Base-by-base conservation (phyloP, 2,888 invertebrate species). In the Diadegma fenestrale region DNA sequence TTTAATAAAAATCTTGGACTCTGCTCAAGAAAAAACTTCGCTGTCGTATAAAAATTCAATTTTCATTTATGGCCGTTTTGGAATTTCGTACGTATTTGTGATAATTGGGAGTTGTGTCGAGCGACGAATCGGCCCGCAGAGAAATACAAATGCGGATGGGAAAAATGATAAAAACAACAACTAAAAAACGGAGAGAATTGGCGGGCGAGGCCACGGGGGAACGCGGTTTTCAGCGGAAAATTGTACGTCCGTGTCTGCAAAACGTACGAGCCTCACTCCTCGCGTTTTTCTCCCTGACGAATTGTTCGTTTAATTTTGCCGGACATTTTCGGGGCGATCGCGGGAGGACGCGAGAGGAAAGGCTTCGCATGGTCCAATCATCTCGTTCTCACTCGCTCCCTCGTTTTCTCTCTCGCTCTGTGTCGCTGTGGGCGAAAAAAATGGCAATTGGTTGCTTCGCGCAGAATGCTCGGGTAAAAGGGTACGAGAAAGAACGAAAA, bases 271-370 rank as follows among this genome's bases (percentile, higher is more conserved):
- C 33, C 71, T 79, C 69, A 43, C 69, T 45, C 61, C 66, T 48
- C 64, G 82, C 88, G 88, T 88, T 88, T 87, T 88, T 89, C 84
- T 84, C 88, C 89, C 89, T 88, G 88, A 90, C 91, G 91, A 91
- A 91, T 91, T 88, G 91, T 91, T 91, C 91, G 88, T 91, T 92
- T 91, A 90, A 91, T 91, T 91, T 91, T 88, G 87, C 88, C 88
- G 90, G 89, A 91, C 92, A 91, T 91, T 91, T 90, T 88, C 89
- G 89, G 84, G 84, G 85, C 85, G 88, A 85, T 87, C 82, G 64
- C 8, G 37, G 88, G 86, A 76, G 41, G 6, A 14, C 43, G 78
- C 10, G 63, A 33, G 19, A 48, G 63, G 43, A 41, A 73, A 17
- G 17, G 63, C 12, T 75, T 63, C 26, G 33, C 33, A n/a, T n/a